These are phyloP conservation scores for Mastacembelus armatus DNA, from an alignment of 2,797 vertebrate species.

Conservation along the genomic window DNA sequence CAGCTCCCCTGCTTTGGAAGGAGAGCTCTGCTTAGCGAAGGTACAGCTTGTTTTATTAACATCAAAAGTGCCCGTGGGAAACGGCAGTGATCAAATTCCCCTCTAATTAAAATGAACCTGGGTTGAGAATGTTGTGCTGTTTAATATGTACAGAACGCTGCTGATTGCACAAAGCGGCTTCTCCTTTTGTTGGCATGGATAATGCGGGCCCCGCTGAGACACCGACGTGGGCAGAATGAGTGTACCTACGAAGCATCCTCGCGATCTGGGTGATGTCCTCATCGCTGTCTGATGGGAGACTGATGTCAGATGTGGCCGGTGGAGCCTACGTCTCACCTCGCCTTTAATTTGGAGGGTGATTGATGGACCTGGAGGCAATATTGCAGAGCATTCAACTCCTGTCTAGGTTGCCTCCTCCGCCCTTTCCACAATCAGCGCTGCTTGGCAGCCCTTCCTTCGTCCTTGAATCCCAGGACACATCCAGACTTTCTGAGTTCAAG, in stretches of 20 bases:
- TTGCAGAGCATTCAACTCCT: slow-evolving; percentile 45
- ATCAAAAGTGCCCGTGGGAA: slow-evolving; percentile 80
- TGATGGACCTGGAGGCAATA: slow-evolving; percentile 78
- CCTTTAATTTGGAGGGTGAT: slow-evolving; percentile 74
- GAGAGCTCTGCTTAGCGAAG: slow-evolving; percentile 62
- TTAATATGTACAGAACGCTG: slow-evolving; percentile 81
- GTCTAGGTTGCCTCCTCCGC: slow-evolving; percentile 46
- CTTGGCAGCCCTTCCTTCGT: slow-evolving; percentile 50
- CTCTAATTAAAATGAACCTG: slow-evolving; percentile 85
- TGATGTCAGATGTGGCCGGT: slow-evolving; percentile 53
- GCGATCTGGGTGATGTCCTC: slow-evolving; percentile 68
- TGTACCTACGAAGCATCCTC: slow-evolving; percentile 49
- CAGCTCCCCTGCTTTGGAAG: slow-evolving; percentile 47
- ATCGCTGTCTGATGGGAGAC: slow-evolving; percentile 52
- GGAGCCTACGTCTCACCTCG: slow-evolving; percentile 61
- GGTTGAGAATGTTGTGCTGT: slow-evolving; percentile 71
- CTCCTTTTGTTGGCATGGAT: slow-evolving; percentile 79
- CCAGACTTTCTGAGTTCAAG: slow-evolving; percentile 64
- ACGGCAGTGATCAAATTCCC: slow-evolving; percentile 80
- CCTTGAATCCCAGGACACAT: slow-evolving; percentile 51
- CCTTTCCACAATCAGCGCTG: slow-evolving; percentile 12
- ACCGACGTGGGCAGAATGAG: slow-evolving; percentile 75
- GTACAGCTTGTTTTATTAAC: slow-evolving; percentile 85
- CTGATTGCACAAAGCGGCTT: slow-evolving; percentile 76
- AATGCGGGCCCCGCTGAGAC: slow-evolving; percentile 66